phyloP scores from a whole-genome alignment of 2,888 invertebrate genomes.

The Eristalinus sepulchralis region DNA sequence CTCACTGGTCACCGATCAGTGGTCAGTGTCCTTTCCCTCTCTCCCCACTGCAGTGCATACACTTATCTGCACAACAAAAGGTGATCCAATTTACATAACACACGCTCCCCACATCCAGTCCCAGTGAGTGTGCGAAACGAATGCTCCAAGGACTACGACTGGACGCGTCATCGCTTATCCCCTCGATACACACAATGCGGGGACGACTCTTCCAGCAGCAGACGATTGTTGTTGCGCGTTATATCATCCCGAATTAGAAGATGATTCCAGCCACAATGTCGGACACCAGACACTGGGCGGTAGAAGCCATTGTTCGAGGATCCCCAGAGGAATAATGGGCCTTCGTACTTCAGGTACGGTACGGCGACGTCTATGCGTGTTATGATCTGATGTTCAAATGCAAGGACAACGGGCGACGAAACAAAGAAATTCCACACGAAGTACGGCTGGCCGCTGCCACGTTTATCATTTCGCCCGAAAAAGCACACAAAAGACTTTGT shows the following conservation, averaged over 20 bases:
- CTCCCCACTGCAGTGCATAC: not conserved
- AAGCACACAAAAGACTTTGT: constrained; percentile 2
- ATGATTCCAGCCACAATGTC: constrained; percentile 48
- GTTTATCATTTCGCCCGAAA: constrained; percentile 37
- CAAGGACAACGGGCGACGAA: constrained; percentile 29
- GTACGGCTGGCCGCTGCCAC: constrained; percentile 1
- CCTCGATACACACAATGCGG: not conserved
- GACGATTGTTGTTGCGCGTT: constrained; percentile 56
- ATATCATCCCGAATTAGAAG: constrained; percentile 51
- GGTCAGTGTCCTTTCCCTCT: not conserved
- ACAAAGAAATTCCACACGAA: constrained; percentile 45
- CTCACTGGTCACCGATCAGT: not conserved
- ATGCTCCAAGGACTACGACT: not conserved
- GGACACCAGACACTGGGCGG: not conserved
- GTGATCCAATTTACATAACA: constrained; percentile 24
- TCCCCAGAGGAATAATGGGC: constrained; percentile 3
- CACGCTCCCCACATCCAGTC: not conserved
- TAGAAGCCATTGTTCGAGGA: not conserved
- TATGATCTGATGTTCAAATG: constrained; percentile 45
- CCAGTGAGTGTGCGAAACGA: not conserved
- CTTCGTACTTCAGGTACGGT: not conserved
- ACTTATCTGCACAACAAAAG: not conserved
- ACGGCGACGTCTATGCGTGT: not conserved
- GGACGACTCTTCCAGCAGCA: constrained; percentile 13
- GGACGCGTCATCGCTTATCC: not conserved